Evolutionary conservation across 2,888 invertebrate species (phyloP).

Genomic region (Dryadula phaetusa): DNA sequence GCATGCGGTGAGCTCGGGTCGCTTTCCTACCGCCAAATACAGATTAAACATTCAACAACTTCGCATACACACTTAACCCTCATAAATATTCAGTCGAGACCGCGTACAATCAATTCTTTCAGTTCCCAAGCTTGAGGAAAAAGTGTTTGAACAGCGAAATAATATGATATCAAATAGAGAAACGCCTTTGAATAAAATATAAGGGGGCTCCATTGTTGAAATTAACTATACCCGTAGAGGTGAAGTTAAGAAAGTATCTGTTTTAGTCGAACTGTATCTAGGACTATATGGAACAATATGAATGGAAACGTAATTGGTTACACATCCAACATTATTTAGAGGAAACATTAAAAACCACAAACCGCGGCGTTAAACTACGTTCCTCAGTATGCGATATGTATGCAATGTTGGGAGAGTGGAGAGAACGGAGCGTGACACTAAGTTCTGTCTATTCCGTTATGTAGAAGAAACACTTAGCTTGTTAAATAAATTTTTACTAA

Average conservation of each 20-base stretch:
- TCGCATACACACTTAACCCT: slow-evolving; percentile 83
- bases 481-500: too few relatives aligned
- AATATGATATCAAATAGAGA: slow-evolving; percentile 75
- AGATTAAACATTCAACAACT: slow-evolving; percentile 83
- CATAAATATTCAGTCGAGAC: slow-evolving; percentile 80
- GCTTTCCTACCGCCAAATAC: slow-evolving; percentile 62
- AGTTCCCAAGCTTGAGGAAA: slow-evolving; percentile 65
- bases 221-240: slow-evolving; percentile 39
- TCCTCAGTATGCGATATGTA: too few relatives aligned
- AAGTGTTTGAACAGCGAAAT: slow-evolving; percentile 75
- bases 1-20: slow-evolving; percentile 46
- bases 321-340: too few relatives aligned
- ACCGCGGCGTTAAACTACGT: too few relatives aligned
- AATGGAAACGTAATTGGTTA: too few relatives aligned
- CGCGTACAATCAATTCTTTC: slow-evolving; percentile 81
- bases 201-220: slow-evolving; percentile 47
- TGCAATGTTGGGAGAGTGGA: too few relatives aligned
- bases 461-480: too few relatives aligned
- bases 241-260: slow-evolving; percentile 20
- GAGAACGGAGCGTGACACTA: too few relatives aligned
- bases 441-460: too few relatives aligned
- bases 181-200: slow-evolving; percentile 72
- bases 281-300: background rate
- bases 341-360: too few relatives aligned
- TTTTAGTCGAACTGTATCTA: slow-evolving; percentile 5